Evolutionary conservation across 2,113 vertebrate species (phyloP).

Genomic region (Spermophilus dauricus): DNA sequence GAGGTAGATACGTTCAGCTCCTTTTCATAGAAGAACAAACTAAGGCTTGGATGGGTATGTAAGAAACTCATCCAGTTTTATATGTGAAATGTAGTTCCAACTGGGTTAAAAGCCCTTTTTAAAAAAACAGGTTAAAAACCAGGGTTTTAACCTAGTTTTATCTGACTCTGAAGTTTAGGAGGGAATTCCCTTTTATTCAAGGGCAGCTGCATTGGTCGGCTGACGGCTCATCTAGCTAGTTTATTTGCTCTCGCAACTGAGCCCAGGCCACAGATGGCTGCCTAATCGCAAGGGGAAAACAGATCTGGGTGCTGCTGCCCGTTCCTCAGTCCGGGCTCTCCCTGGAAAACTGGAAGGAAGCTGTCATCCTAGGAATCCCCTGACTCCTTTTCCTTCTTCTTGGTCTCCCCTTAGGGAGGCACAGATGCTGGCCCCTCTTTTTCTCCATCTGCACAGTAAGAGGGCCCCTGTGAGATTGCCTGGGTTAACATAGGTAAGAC

Average conservation of each 20-base stretch:
- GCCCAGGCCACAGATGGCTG: background rate
- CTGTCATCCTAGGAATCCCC: background rate
- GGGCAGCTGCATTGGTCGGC: background rate
- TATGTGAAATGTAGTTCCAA: background rate
- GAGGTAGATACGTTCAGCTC: background rate
- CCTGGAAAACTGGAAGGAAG: background rate
- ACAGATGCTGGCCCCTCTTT: background rate
- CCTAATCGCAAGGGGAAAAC: background rate
- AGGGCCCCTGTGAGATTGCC: background rate
- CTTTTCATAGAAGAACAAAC: background rate
- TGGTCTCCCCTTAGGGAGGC: background rate
- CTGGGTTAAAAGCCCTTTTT: background rate
- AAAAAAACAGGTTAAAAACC: background rate
- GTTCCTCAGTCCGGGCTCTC: background rate
- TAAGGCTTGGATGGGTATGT: background rate
- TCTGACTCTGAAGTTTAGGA: background rate
- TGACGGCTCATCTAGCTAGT: background rate
- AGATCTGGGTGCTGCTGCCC: rapidly evolving
- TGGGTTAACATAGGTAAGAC: background rate
- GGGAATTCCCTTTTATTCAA: background rate
- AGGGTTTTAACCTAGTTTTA: background rate
- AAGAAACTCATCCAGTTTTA: background rate
- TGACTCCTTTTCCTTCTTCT: background rate
- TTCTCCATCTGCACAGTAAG: background rate
- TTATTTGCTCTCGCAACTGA: background rate